Evolutionary conservation across 2,888 invertebrate genomes (phyloP).

Genomic region (Falcaria lacertinaria): DNA sequence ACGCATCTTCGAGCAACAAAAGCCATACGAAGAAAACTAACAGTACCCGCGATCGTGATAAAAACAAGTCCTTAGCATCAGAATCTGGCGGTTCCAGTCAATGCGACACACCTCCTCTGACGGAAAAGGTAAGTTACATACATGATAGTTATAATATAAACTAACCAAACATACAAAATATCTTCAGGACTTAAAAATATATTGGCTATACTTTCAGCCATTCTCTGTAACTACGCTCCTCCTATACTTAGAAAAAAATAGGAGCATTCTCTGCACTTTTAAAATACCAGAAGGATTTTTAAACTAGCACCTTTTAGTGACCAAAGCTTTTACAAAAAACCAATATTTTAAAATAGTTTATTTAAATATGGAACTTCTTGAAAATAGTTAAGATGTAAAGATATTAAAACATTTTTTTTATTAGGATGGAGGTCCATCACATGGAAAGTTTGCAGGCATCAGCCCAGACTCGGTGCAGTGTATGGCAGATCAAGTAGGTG

Average conservation of each 20-base stretch:
- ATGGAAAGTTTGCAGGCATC: constrained; percentile 70
- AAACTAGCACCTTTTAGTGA: too few relatives aligned
- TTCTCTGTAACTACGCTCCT: neutral
- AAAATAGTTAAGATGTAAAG: too few relatives aligned
- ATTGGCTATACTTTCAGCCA: too few relatives aligned
- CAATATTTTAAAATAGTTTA: too few relatives aligned
- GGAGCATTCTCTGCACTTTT: too few relatives aligned
- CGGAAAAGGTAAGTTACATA: constrained; percentile 55
- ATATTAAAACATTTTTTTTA: constrained; percentile 6
- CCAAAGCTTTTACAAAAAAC: too few relatives aligned
- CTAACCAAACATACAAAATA: too few relatives aligned
- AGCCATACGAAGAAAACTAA: constrained; percentile 59
- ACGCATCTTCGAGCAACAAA: constrained; percentile 51
- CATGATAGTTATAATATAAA: constrained; percentile 4
- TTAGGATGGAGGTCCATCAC: constrained; percentile 60
- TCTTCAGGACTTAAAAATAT: too few relatives aligned
- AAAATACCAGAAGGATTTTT: too few relatives aligned
- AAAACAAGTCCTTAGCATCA: constrained; percentile 60
- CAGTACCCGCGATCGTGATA: constrained; percentile 62
- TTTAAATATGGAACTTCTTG: too few relatives aligned
- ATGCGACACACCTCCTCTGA: constrained; percentile 69
- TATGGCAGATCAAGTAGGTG: constrained; percentile 67
- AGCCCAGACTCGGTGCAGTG: constrained; percentile 66
- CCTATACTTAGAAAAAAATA: too few relatives aligned
- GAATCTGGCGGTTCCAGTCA: constrained; percentile 74